Percentiles rank a stretch among this genome's conserved stretches.
Evolutionary conservation across 92 coral and sea anemone species (phyloP).

Genomic region (Muricea muricata): DNA sequence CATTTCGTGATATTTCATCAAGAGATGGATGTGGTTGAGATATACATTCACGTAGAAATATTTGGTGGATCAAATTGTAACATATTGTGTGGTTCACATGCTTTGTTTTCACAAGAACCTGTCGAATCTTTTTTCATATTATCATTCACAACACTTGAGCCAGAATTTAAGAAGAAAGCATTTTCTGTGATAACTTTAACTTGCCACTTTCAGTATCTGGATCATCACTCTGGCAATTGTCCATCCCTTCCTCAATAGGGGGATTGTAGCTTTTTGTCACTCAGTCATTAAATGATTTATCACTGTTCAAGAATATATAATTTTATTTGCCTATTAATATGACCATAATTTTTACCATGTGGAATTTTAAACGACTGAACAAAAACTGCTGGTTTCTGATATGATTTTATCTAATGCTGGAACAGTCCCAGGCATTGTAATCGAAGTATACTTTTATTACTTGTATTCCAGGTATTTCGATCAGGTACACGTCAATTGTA

Average conservation of each 20-base stretch:
- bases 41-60: not conserved
- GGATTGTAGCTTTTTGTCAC: not conserved
- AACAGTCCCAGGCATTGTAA: too few relatives aligned
- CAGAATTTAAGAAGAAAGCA: not conserved
- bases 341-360: not conserved
- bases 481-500: too few relatives aligned
- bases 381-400: too few relatives aligned
- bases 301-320: too few relatives aligned
- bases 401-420: too few relatives aligned
- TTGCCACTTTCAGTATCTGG: constrained; percentile 1
- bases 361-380: too few relatives aligned
- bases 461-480: too few relatives aligned
- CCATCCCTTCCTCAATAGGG: not conserved
- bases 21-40: not conserved
- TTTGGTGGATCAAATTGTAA: not conserved
- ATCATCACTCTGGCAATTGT: not conserved
- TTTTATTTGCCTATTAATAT: too few relatives aligned
- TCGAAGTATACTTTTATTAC: too few relatives aligned
- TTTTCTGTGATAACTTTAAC: constrained; percentile 1
- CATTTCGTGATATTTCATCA: constrained; percentile 11
- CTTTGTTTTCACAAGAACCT: not conserved
- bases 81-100: not conserved
- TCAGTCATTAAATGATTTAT: too few relatives aligned
- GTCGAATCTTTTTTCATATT: not conserved
- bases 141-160: not conserved